These are phyloP conservation scores for Sesia apiformis DNA, from an alignment of 2,888 invertebrate species.

Conservation along the genomic window DNA sequence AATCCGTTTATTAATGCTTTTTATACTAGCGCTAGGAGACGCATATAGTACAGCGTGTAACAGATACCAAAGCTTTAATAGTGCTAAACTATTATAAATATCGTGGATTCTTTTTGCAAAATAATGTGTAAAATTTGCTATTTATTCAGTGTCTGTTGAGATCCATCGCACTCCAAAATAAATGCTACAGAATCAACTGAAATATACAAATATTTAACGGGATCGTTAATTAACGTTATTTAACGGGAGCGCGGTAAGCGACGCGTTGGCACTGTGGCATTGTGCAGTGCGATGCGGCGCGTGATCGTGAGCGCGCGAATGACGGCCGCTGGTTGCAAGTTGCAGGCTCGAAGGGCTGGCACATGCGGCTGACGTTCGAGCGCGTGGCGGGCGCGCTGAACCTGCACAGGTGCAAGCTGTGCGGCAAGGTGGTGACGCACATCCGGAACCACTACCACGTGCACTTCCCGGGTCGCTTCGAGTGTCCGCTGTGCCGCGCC, in stretches of 20 bases:
- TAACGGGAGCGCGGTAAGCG: too few relatives aligned
- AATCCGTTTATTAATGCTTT: slow-evolving; percentile 58
- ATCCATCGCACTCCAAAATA: slow-evolving; percentile 22
- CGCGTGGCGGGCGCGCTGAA: slow-evolving; percentile 93
- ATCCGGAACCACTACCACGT: slow-evolving; percentile 96
- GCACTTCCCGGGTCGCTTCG: slow-evolving; percentile 93
- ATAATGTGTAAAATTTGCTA: slow-evolving; percentile 11
- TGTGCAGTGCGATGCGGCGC: slow-evolving; percentile 8
- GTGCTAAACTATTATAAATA: slow-evolving; percentile 39
- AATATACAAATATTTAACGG: neutral
- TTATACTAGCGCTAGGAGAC: slow-evolving; percentile 61
- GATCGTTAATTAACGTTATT: too few relatives aligned
- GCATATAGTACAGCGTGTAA: slow-evolving; percentile 58
- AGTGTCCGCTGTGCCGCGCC: slow-evolving; percentile 92
- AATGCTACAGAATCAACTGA: slow-evolving; percentile 33
- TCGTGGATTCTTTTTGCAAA: slow-evolving; percentile 32
- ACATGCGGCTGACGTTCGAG: slow-evolving; percentile 96
- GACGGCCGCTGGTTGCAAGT: slow-evolving; percentile 69
- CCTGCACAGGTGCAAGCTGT: slow-evolving; percentile 95
- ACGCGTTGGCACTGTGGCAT: neutral
- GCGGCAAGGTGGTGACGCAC: slow-evolving; percentile 95
- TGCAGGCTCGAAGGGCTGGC: slow-evolving; percentile 96
- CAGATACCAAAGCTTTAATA: slow-evolving; percentile 53
- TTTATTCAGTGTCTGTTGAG: slow-evolving; percentile 8
- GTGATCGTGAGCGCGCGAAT: neutral